Evolutionary conservation across 2,113 vertebrate genomes (phyloP), one percentile per base, ranked within the genome.

Genomic region (Chamaetylas fuelleborni): DNA sequence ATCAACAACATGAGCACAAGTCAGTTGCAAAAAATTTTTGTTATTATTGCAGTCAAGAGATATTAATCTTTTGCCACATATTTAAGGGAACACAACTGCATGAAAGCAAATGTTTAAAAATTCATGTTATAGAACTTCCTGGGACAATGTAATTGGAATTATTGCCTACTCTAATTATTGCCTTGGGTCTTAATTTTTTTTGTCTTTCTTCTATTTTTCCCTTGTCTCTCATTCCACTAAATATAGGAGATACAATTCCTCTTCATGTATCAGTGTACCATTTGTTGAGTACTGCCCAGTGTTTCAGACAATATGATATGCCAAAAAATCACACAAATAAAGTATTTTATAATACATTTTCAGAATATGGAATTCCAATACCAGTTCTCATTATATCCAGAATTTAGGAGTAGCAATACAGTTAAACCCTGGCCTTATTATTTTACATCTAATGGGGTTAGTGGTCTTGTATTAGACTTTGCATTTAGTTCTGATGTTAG

Each of bases 81-180:
- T 92, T 96, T 92, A 73, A 50, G 16, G 77, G 62, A 92, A 58
- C 22, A 70, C 19, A 81, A 79, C 34, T 83, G n/a, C 24, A 82
- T 13, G 29, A 90, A 92, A 91, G 90, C 24, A 76, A 93, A 97
- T 62, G 54, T 89, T 95, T 95, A 92, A 96, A 94, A 97, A 90
- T 88, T 92, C 77, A 92, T 95, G 73, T 71, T 92, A 90, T 58
- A 78, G 84, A 93, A 94, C 47, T 81, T 85, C 67, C 73, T 76
- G 70, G 79, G 88, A 92, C 86, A 79, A 82, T 33, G 58, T 94
- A 93, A 89, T 95, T 95, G 85, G 67, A 93, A 91, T 95, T 96
- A 96, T 65, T 96, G 58, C 42, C 76, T 80, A 20, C 24, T 90
- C 38, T 66, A 90, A 92, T 84, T 96, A 93, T 50, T 83, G 26